phyloP scores from a whole-genome alignment of 2,888 invertebrate genomes.

The Julus scandinavius region DNA sequence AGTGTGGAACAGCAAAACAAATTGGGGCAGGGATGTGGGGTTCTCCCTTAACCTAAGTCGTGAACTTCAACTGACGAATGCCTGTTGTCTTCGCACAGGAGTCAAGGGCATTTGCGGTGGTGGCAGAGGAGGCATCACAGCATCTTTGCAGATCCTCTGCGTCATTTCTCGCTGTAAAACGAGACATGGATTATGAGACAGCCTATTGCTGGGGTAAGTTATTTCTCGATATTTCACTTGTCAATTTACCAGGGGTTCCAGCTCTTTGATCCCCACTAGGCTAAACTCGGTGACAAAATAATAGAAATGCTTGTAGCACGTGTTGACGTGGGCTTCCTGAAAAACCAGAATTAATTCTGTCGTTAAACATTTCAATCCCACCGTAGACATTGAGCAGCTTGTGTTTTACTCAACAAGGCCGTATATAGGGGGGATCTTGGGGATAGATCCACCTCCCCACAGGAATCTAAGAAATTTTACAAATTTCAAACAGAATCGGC shows the following conservation, averaged over 20 bases:
- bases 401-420: too few relatives aligned
- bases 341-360: conserved; percentile 13
- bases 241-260: conserved; percentile 78
- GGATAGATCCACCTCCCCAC: too few relatives aligned
- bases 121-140: conserved; percentile 22
- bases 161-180: conserved; percentile 74
- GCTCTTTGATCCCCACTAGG: conserved; percentile 82
- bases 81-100: conserved; percentile 46
- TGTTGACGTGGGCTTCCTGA: conserved; percentile 91
- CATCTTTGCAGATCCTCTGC: conserved; percentile 72
- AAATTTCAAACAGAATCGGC: too few relatives aligned
- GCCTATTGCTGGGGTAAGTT: conserved; percentile 12
- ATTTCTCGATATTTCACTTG: conserved; percentile 52
- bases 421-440: too few relatives aligned
- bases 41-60: not conserved
- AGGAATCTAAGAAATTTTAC: too few relatives aligned
- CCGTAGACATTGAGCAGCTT: not conserved
- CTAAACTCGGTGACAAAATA: conserved; percentile 90
- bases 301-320: conserved; percentile 94
- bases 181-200: not conserved
- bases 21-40: not conserved
- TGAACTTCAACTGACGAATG: conserved; percentile 44
- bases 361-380: not conserved
- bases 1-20: not conserved
- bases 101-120: conserved; percentile 24